phyloP scores from a whole-genome alignment of 2,113 vertebrate species.

The Rhizomys pruinosus region DNA sequence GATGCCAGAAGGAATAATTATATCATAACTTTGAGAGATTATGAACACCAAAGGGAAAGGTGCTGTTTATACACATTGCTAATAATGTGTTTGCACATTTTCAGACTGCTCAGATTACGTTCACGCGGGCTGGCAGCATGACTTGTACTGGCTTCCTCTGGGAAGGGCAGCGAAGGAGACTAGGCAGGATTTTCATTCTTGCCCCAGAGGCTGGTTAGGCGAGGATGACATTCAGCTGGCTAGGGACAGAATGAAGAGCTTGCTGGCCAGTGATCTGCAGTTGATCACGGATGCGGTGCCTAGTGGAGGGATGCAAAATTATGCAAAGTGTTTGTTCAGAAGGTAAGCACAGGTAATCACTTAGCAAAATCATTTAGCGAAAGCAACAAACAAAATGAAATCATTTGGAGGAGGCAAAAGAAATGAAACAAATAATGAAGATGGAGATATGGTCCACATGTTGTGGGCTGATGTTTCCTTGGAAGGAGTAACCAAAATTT shows the following conservation, averaged over 20 bases:
- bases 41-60: constrained; percentile 52
- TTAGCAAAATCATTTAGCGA: constrained; percentile 45
- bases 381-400: constrained; percentile 57
- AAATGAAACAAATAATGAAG: constrained; percentile 68
- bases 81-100: constrained; percentile 65
- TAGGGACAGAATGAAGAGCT: neutral
- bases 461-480: constrained; percentile 56
- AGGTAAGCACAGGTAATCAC: constrained; percentile 9
- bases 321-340: constrained; percentile 33
- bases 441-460: constrained; percentile 70
- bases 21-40: constrained; percentile 55
- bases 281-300: neutral
- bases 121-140: constrained; percentile 25
- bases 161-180: constrained; percentile 23
- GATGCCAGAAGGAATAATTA: constrained; percentile 42
- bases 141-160: constrained; percentile 10
- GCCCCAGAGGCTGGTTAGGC: neutral
- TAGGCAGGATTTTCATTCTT: neutral
- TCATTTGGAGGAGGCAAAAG: constrained; percentile 48
- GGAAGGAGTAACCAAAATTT: constrained; percentile 57
- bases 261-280: neutral
- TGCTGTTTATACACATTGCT: constrained; percentile 45
- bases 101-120: constrained; percentile 49
- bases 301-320: neutral
- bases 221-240: constrained; percentile 6